A percentile compares a stretch with the other conserved stretches of the same genome.
Conservation (phyloP, 30 jellyfish, hydroid and myxozoan genomes). For the Calvadosia cruxmelitensis region DNA sequence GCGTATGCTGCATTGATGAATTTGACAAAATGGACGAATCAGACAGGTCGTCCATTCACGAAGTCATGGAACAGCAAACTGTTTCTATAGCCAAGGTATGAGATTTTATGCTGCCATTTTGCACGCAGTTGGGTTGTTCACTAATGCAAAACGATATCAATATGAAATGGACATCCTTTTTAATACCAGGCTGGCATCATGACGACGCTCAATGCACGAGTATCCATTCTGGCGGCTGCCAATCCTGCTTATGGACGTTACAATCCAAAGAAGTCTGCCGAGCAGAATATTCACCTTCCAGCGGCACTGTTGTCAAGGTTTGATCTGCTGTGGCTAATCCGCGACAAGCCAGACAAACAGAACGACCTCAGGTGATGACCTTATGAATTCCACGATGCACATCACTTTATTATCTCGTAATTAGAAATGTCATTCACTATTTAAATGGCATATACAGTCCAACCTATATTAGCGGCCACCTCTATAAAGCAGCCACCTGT, state of each 20-base stretch:
- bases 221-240: slow-evolving; percentile 98
- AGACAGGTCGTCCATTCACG: slow-evolving; percentile 97
- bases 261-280: slow-evolving; percentile 95
- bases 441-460: too few species aligned
- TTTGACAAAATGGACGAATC: slow-evolving; percentile 98
- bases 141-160: too few species aligned
- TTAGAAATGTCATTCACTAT: too few species aligned
- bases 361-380: slow-evolving; percentile 67
- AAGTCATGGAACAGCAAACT: slow-evolving; percentile 99
- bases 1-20: slow-evolving; percentile 98
- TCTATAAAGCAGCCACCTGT: too few species aligned
- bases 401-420: too few species aligned
- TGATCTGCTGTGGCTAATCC: slow-evolving; percentile 94
- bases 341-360: slow-evolving; percentile 91
- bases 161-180: too few species aligned
- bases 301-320: slow-evolving; percentile 97
- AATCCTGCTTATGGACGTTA: slow-evolving; percentile 99
- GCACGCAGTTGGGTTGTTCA: too few species aligned
- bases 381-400: too few species aligned
- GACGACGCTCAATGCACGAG: slow-evolving; percentile 99
- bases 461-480: too few species aligned
- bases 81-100: slow-evolving; percentile 91
- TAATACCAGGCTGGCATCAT: slow-evolving; percentile 88
- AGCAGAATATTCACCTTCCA: slow-evolving; percentile 95
- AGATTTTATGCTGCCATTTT: too few species aligned